Conservation (phyloP, 2,888 invertebrate genomes). For the Tenthredo distinguenda region DNA sequence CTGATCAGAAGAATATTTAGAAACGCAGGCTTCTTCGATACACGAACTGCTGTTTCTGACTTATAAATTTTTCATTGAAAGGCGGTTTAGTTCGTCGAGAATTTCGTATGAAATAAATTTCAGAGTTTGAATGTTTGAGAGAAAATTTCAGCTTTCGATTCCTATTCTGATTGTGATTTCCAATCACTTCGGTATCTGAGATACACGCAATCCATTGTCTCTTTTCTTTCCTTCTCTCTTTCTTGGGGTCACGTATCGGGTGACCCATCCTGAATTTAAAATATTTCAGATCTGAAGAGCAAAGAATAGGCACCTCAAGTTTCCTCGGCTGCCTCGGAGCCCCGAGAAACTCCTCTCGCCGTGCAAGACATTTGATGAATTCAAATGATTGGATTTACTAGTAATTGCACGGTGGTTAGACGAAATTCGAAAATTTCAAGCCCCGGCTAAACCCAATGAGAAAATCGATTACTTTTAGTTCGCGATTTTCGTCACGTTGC, state of each 20-base stretch:
- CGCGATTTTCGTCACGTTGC: conserved; percentile 39
- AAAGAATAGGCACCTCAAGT: neutral
- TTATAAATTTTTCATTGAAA: neutral
- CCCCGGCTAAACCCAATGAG: neutral
- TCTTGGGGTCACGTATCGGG: conserved; percentile 40
- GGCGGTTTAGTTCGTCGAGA: neutral
- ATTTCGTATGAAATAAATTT: neutral
- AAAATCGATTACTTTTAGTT: neutral
- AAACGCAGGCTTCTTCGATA: neutral
- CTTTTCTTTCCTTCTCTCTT: neutral
- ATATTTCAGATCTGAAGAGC: conserved; percentile 37
- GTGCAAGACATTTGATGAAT: conserved; percentile 47
- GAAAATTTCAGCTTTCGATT: conserved; percentile 24
- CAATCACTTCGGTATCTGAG: conserved; percentile 40
- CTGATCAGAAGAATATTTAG: neutral
- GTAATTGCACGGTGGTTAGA: conserved; percentile 30
- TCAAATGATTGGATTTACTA: conserved; percentile 39
- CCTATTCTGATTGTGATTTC: conserved; percentile 43
- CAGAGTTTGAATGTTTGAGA: neutral
- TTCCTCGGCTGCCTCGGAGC: neutral
- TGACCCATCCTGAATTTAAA: conserved; percentile 50
- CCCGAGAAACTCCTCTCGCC: neutral
- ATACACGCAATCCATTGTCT: conserved; percentile 38
- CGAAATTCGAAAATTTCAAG: conserved; percentile 9
- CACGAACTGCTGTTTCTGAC: neutral